Conservation (phyloP, 2,113 vertebrate species). For the Anguilla japonica region DNA sequence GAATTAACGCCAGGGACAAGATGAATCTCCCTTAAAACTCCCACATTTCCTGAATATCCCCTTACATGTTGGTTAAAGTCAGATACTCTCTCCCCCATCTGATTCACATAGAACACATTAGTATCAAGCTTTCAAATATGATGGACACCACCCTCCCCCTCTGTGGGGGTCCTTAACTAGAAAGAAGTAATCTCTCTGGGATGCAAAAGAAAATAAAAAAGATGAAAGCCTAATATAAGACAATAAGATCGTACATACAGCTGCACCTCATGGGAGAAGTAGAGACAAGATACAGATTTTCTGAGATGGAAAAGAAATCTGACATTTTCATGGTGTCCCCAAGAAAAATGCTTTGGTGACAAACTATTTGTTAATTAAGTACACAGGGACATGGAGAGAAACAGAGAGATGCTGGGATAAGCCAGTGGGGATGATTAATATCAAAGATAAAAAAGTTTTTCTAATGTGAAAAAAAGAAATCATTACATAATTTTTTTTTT, state of each 20-base stretch:
- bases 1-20: not conserved
- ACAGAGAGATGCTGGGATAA: not conserved
- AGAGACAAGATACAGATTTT: not conserved
- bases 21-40: not conserved
- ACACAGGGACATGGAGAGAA: not conserved
- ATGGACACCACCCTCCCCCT: not conserved
- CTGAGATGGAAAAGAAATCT: not conserved
- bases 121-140: constrained; percentile 23
- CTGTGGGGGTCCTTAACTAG: constrained; percentile 40
- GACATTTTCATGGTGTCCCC: not conserved
- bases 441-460: not conserved
- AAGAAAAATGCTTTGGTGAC: not conserved
- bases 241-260: not conserved
- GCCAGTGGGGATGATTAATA: not conserved
- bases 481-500: not conserved
- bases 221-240: not conserved
- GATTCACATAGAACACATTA: constrained; percentile 38
- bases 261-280: not conserved
- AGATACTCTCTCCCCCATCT: constrained; percentile 11
- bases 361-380: not conserved
- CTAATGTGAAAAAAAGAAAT: not conserved
- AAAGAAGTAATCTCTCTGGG: constrained; percentile 32
- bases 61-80: constrained; percentile 16
- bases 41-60: not conserved
- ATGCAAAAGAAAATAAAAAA: not conserved